Conservation (phyloP, 2,113 vertebrate species). For the Carollia perspicillata region DNA sequence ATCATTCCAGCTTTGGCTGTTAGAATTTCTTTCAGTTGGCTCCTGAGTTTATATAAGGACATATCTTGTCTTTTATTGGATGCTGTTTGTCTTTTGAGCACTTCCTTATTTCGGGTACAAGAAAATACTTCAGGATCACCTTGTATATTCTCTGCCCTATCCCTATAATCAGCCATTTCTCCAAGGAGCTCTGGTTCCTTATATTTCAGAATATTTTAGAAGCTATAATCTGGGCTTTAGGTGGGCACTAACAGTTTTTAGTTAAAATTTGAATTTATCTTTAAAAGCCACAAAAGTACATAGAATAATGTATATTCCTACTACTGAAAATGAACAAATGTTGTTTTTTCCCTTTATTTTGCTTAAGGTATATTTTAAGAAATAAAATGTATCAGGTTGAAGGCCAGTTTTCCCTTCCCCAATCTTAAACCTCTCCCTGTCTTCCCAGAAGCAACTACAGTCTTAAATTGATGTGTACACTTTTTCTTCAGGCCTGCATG, state of each 20-base stretch:
- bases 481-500: not conserved
- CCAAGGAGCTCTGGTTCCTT: not conserved
- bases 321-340: not conserved
- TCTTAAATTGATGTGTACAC: not conserved
- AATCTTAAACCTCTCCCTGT: not conserved
- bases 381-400: not conserved
- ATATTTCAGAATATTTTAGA: not conserved
- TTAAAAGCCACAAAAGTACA: not conserved
- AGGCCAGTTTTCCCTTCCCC: not conserved
- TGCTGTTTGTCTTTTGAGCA: not conserved
- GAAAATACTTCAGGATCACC: not conserved
- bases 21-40: not conserved
- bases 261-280: conserved; percentile 23
- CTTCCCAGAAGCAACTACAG: not conserved
- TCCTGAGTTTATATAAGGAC: not conserved
- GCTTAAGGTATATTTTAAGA: not conserved
- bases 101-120: not conserved
- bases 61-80: no score
- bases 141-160: not conserved
- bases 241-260: not conserved
- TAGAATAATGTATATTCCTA: not conserved
- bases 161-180: not conserved
- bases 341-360: conserved; percentile 2
- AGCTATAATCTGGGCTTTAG: not conserved
- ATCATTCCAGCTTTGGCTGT: not conserved